Conservation (phyloP, 1,140 invertebrate species). For the Tyrophagus putrescentiae region DNA sequence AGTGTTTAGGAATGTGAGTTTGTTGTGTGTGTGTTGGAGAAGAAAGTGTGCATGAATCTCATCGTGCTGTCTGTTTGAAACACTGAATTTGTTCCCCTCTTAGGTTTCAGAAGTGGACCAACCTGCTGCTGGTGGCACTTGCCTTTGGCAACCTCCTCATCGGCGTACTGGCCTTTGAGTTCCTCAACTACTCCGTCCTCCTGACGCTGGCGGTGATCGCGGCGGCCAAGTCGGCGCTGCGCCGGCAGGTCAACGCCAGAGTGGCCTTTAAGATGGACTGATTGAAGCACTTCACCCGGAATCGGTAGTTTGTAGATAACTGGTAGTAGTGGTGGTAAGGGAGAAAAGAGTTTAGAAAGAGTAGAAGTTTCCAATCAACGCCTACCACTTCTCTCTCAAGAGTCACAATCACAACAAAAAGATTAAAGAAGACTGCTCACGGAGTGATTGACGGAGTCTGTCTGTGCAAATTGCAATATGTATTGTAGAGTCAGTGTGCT, state of each 20-base stretch:
- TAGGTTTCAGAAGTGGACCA: background rate
- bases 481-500: no score
- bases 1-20: no score
- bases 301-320: background rate
- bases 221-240: background rate
- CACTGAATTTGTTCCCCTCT: background rate
- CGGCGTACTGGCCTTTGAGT: slow-evolving; percentile 6
- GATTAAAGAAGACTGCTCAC: no score
- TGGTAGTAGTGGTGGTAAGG: background rate
- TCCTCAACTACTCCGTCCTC: background rate
- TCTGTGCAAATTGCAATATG: no score
- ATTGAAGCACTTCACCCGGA: background rate
- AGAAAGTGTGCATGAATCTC: background rate
- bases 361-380: no score
- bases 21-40: no score
- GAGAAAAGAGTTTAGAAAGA: no score
- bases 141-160: slow-evolving; percentile 7
- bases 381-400: no score
- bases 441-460: no score
- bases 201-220: background rate
- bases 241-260: background rate
- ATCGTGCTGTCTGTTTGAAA: background rate
- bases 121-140: background rate
- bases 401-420: no score
- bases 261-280: background rate